Base-by-base conservation (phyloP, 64 coral and sea anemone genomes). In the Acropora yongei region DNA sequence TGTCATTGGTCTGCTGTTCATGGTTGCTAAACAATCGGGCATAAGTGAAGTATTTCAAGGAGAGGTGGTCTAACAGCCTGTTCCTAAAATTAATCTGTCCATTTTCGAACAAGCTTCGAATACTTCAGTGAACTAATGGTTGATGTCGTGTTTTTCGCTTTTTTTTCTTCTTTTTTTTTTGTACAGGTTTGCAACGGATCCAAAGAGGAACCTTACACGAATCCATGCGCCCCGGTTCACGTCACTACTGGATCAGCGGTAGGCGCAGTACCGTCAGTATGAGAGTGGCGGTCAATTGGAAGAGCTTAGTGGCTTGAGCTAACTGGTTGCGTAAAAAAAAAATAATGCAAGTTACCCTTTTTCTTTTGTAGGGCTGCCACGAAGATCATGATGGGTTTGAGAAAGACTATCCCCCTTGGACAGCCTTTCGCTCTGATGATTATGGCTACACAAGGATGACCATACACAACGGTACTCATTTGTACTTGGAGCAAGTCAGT, bases 371-470 rank as follows among this genome's bases (percentile, higher is more conserved):
- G 95, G 95, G 95, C 18, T 96, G 95, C 80, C 49, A 13, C 1
- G 91, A 96, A 90, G 44, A 90, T 44, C 95, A 96, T 44, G 95
- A 96, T 20, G 75, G 76, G 13, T 96, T 96, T 19, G 78, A 41
- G 57, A 78, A 90, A 57, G 88, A 93, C 9, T 96, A 96, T 44
- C 91, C 91, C 7, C 95, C 95, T 2, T 96, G 95, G 95, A 96
- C 95, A 20, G 95, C 91, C 8, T 96, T 75, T 57, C 95, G 95
- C 44, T 87, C 95, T 47, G 69, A 60, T 8, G 95, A 96, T 78
- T 96, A 96, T 72, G 95, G 95, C 12, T 96, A 93, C 72, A 96
- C 95, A 17, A 76, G 91, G 20, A 96, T 96, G 95, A 93, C 93
- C 49, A 86, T 96, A 2, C 49, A 93, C 81, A 96, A 96, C 49